Base-by-base conservation (phyloP, 2,888 invertebrate species). In the Drosophila greeni region DNA sequence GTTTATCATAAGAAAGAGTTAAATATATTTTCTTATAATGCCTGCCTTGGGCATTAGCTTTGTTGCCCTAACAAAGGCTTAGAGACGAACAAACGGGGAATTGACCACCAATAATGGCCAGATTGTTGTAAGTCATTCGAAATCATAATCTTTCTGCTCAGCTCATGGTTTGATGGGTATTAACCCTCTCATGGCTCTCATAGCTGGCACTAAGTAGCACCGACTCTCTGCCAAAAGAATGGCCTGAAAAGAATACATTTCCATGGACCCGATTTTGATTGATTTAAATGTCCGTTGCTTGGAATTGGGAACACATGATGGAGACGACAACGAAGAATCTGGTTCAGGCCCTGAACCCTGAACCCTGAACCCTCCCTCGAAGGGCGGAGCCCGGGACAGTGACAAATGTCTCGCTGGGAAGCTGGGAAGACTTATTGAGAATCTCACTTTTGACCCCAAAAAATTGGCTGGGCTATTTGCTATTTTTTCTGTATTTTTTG, bases 401-500 rank as follows among this genome's bases (percentile, higher is more conserved):
- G 66, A 66, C 66, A 66, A 66, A 66, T 66, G 59, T 31, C 29
- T 39, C 18, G 18, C 33, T 53, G 29, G 64, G 65, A 55, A 40
- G 36, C 64, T 49, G 42, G 20, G 11, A 37, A 55, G 66, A 54
- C 73, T 65, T 56, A 62, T 56, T 52, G 52, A 56, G 60, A 76
- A 73, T 83, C 79, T 81, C 75, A 76, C 84, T 76, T 83, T 59
- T 81, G 80, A 83, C 84, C 82, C 45, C 67, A 71, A 47, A 37
- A 80, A 70, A 16, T 39, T 47, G 39, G 43, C 45, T 16, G 16
- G 18, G 29, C 14, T 8, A 29, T 18, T 14, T 45, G 29, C 18
- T 31, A 14, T 8, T 4, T 18, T 33, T n/a, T n/a, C n/a, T n/a
- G n/a, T 11, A 20, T 12, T 23, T 9, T 16, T 12, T 12, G 6